phyloP scores from a whole-genome alignment of 2,888 invertebrate species.

The Hermaeophaga mercurialis region DNA sequence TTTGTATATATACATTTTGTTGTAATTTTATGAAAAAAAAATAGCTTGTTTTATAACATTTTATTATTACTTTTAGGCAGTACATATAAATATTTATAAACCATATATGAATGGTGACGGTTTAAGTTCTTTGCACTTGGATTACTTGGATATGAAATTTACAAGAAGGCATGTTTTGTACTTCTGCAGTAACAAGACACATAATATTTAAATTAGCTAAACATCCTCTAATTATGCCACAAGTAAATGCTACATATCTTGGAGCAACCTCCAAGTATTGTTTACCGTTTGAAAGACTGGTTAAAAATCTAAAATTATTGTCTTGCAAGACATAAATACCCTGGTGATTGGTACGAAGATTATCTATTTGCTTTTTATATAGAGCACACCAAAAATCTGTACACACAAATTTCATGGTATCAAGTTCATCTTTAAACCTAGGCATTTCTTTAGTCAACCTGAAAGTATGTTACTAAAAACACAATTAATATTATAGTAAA shows the following conservation, averaged over 20 bases:
- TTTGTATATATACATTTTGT: too few species aligned
- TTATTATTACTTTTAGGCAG: too few species aligned
- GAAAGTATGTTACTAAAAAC: slow-evolving; percentile 33
- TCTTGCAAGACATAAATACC: slow-evolving; percentile 98
- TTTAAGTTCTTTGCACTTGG: slow-evolving; percentile 69
- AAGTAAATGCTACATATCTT: slow-evolving; percentile 92
- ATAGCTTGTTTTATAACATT: too few species aligned
- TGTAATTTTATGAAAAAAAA: too few species aligned
- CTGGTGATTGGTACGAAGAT: slow-evolving; percentile 95
- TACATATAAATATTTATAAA: too few species aligned
- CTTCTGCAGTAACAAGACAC: slow-evolving; percentile 94
- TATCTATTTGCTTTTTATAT: slow-evolving; percentile 98
- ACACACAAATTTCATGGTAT: slow-evolving; percentile 97
- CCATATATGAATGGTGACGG: too few species aligned
- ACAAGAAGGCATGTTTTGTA: slow-evolving; percentile 88
- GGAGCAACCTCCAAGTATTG: slow-evolving; percentile 93
- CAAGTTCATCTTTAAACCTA: slow-evolving; percentile 95
- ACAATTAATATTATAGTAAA: not conserved
- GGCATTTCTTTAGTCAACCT: slow-evolving; percentile 88
- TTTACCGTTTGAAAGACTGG: slow-evolving; percentile 83
- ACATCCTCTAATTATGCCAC: slow-evolving; percentile 93
- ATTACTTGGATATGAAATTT: slow-evolving; percentile 92
- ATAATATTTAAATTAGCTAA: slow-evolving; percentile 92
- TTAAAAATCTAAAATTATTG: slow-evolving; percentile 89
- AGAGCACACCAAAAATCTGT: slow-evolving; percentile 99